phyloP scores from a whole-genome alignment of 2,888 invertebrate genomes.

The Marronus borbonicus region DNA sequence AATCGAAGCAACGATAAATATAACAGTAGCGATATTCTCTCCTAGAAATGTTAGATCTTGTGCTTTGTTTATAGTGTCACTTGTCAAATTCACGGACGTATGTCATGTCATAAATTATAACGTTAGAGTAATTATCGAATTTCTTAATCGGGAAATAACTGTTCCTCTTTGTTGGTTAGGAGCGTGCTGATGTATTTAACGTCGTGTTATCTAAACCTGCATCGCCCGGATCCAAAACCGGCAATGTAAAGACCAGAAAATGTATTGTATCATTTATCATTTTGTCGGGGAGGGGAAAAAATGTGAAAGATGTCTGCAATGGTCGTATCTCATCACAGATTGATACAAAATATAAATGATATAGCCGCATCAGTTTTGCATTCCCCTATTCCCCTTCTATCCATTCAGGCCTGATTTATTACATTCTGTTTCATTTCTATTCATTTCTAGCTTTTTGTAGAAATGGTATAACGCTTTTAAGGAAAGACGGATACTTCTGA shows the following conservation, averaged over 20 bases:
- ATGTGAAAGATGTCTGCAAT: constrained; percentile 63
- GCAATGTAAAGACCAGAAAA: constrained; percentile 54
- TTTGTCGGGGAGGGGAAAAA: constrained; percentile 56
- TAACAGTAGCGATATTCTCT: not conserved
- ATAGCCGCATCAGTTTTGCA: constrained; percentile 63
- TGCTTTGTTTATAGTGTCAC: too few species aligned
- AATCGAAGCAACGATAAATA: not conserved
- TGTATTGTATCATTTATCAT: constrained; percentile 62
- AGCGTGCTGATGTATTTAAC: constrained; percentile 45
- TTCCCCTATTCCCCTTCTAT: constrained; percentile 62
- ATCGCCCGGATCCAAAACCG: constrained; percentile 31
- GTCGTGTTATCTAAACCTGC: constrained; percentile 49
- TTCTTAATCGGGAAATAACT: constrained; percentile 27
- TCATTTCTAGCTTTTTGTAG: constrained; percentile 52
- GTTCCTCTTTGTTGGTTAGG: constrained; percentile 10
- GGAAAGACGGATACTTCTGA: constrained; percentile 3
- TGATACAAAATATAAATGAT: constrained; percentile 67
- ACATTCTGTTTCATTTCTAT: constrained; percentile 60
- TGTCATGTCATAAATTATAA: constrained; percentile 1
- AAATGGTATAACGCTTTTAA: constrained; percentile 36
- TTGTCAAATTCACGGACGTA: not conserved
- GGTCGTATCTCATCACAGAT: constrained; percentile 64
- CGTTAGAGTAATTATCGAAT: constrained; percentile 10
- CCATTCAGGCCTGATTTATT: constrained; percentile 62
- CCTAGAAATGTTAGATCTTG: too few species aligned